phyloP scores from a whole-genome alignment of 2,888 invertebrate genomes.

The Nezara viridula region DNA sequence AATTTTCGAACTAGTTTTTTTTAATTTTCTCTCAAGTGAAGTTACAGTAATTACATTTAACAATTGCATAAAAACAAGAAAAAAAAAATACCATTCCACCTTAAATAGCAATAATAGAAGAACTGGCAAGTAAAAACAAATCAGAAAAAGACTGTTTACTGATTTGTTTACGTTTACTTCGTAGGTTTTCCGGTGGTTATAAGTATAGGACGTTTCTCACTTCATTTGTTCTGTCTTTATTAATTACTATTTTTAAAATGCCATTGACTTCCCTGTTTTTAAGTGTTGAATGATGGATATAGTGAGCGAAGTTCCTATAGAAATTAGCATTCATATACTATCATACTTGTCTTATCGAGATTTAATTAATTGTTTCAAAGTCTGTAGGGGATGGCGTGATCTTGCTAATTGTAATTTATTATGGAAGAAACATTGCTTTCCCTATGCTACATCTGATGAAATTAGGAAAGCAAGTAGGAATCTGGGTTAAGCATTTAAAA shows the following conservation, averaged over 20 bases:
- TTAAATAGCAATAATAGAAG: background rate
- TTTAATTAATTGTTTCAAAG: constrained; percentile 51
- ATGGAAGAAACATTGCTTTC: constrained; percentile 52
- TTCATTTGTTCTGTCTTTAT: background rate
- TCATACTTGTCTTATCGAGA: constrained; percentile 21
- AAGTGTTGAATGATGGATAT: constrained; percentile 19
- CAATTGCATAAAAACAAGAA: background rate
- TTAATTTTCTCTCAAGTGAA: background rate
- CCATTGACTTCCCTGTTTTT: background rate
- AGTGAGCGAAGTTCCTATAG: constrained; percentile 18
- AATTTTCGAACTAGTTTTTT: background rate
- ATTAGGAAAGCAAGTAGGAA: constrained; percentile 40
- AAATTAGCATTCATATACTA: constrained; percentile 37
- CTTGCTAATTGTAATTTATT: constrained; percentile 23
- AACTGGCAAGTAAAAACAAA: background rate
- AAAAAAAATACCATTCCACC: background rate
- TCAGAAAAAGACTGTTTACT: background rate
- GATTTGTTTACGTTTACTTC: background rate
- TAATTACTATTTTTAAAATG: constrained; percentile 9
- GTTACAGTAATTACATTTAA: background rate
- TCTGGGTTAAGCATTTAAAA: background rate
- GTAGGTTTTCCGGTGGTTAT: background rate
- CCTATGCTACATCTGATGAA: constrained; percentile 24
- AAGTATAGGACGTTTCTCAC: background rate
- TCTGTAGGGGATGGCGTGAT: constrained; percentile 36